Evolutionary conservation across 2,113 vertebrate genomes (phyloP), one percentile per base, ranked within the genome.

Genomic region (Gracilinanus agilis): DNA sequence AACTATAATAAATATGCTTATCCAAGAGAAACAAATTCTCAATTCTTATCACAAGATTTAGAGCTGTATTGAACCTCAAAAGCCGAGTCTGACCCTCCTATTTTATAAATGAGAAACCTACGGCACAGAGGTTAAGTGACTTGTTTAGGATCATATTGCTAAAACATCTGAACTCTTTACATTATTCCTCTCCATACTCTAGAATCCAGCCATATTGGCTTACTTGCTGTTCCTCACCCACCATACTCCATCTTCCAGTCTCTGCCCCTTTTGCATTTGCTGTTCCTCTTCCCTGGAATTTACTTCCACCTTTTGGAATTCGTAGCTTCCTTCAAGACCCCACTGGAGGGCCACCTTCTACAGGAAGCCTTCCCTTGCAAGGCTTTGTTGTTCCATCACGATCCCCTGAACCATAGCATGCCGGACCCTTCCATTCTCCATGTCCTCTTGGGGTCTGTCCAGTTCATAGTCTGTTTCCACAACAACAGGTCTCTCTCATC

Each of bases 241-340:
- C 49, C 49, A 5, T 49, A 5, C 49, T 49, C 49, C 49, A 49
- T 49, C 49, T 49, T 49, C 49, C 54, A 3, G 19, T 2, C 2
- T n/a, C 1, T 0, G 1, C 21, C 9, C 55, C 9, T 24, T n/a
- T 1, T 54, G 21, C 56, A 29, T 25, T 29, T 6, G 27, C 1
- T 55, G 44, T 24, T 49, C 55, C 40, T 25, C n/a, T 29, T 89
- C 5, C 40, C 11, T 49, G 49, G 49, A 49, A 49, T 29, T 53
- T 56, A 56, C 34, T 56, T 24, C 54, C 55, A 54, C 92, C 54
- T 56, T 94, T 75, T 9, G 5, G 49, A 21, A 34, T n/a, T 13
- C 61, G 29, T 75, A 34, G 3, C 34, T 75, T n/a, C 34, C 61
- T 75, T 75, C 61, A n/a, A n/a, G 61, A 75, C 49, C 49, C 49